Base-by-base conservation (phyloP, 2,113 vertebrate species). In the Callaeas wilsoni region DNA sequence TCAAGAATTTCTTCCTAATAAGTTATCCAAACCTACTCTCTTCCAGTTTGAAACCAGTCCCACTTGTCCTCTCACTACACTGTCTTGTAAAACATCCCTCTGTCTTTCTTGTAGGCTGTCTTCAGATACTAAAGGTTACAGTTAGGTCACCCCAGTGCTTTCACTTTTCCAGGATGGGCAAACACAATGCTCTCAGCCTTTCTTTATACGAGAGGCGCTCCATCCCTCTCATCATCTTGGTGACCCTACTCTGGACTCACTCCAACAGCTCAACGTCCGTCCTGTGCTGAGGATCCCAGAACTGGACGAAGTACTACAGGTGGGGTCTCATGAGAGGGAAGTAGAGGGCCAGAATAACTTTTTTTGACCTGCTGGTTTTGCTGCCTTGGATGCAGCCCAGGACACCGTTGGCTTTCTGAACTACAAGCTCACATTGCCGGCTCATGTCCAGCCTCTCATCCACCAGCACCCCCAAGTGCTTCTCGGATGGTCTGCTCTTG, bases 401-500 rank as follows among this genome's bases (percentile, higher is more conserved):
- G 35, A 71, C 7, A 64, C 5, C 12, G 16, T 1, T 49, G 26
- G 7, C 13, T n/a, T 53, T 78, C 39, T 46, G 29, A 37, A 37
- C 19, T 20, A 15, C 17, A 18, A 41, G 29, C 7, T 37, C 33
- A 32, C 14, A 5, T 10, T 73, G 6, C 8, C 1, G 2, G 35
- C 8, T 88, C 26, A 32, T 23, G 35, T 22, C 26, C 12, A 80
- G 17, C 9, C 21, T 71, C 65, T 64, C 35, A 80, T 20, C 11
- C 41, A 22, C 6, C 26, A 57, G 18, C 17, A 35, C 1, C 12
- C 12, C 7, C 12, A 80, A 42, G 7, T 41, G 49, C 30, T 63
- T 71, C 41, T 64, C 0, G 2, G 7, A 9, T 19, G 0, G 9
- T n/a, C 11, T 56, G 4, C 16, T 35, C 49, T 47, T 35, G 11